Base-by-base conservation (phyloP, 53 echinoderm and acorn worm genomes). In the Holothuria scabra region DNA sequence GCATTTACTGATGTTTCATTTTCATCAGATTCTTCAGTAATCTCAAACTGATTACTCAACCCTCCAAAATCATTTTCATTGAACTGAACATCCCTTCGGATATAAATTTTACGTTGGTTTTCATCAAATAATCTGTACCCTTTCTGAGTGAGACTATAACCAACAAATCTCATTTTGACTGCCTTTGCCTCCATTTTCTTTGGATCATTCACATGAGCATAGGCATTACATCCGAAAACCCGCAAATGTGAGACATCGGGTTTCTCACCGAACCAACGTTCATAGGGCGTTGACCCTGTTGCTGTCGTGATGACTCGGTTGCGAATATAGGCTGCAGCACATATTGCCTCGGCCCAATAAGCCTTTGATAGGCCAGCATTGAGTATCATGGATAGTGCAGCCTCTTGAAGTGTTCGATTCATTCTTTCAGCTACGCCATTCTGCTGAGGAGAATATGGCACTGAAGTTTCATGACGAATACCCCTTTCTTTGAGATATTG, bases 241-340 rank as follows among this genome's bases (percentile, higher is more conserved):
- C 59, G 59, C 59, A 58, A n/a, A 58, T 58, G 59, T 58, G 59
- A 58, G 18, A 58, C 59, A 1, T 58, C 59, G 2, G 59, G 59
- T n/a, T 58, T 58, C 59, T 58, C n/a, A 19, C 59, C 59, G n/a
- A 1, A 58, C 59, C 59, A 58, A n/a, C 18, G 59, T 58, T 58
- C 59, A 58, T 58, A 58, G 18, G 59, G 59, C 59, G 59, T 58
- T 58, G 59, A 58, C n/a, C 59, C 59, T 58, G 59, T 58, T 58
- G 59, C 59, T 58, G 59, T 58, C 59, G 59, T 58, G 59, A 58
- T n/a, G n/a, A n/a, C n/a, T n/a, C n/a, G n/a, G n/a, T n/a, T n/a
- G n/a, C n/a, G n/a, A n/a, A n/a, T n/a, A 58, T 58, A 58, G 59
- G 59, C 59, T 58, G 2, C 59, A 1, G 2, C 59, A 1, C 59